phyloP scores from a whole-genome alignment of 2,113 vertebrate genomes.

The Micromys minutus region DNA sequence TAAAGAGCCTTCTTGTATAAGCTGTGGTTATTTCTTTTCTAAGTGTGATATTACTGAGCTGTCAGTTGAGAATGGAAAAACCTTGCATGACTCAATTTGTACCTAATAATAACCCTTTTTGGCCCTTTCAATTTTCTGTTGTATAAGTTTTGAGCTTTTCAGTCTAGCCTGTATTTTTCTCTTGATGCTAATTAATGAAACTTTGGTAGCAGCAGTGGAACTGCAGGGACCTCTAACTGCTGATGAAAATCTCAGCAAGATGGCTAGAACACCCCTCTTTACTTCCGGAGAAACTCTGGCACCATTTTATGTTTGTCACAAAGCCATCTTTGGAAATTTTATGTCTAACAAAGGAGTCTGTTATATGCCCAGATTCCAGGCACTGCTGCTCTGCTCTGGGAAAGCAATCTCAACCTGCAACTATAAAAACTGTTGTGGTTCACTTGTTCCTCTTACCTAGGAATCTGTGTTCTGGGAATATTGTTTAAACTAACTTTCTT shows the following conservation, averaged over 20 bases:
- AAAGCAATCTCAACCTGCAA: not conserved
- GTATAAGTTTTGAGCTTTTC: slow-evolving; percentile 59
- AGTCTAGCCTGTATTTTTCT: slow-evolving; percentile 60
- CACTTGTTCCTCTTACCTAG: slow-evolving; percentile 22
- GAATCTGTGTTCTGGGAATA: slow-evolving; percentile 56
- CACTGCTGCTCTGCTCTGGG: not conserved
- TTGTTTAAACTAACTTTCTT: slow-evolving; percentile 34
- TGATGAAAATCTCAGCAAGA: slow-evolving; percentile 63
- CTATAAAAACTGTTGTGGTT: not conserved
- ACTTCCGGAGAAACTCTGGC: slow-evolving; percentile 15
- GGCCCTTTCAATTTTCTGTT: not conserved
- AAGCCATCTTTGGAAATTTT: slow-evolving; percentile 62
- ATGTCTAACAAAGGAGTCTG: slow-evolving; percentile 58
- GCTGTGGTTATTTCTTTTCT: slow-evolving; percentile 41
- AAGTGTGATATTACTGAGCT: slow-evolving; percentile 39
- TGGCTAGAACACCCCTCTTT: slow-evolving; percentile 53
- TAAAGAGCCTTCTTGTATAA: not conserved
- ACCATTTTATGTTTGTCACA: slow-evolving; percentile 58
- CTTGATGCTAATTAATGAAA: slow-evolving; percentile 64
- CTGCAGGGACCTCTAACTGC: slow-evolving; percentile 48
- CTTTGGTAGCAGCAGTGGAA: slow-evolving; percentile 42
- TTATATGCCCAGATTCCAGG: slow-evolving; percentile 12
- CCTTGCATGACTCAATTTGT: not conserved
- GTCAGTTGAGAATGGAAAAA: slow-evolving; percentile 11
- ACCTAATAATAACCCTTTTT: slow-evolving; percentile 38